Conservation (phyloP, 2,113 vertebrate species). For the Syngnathus floridae region DNA sequence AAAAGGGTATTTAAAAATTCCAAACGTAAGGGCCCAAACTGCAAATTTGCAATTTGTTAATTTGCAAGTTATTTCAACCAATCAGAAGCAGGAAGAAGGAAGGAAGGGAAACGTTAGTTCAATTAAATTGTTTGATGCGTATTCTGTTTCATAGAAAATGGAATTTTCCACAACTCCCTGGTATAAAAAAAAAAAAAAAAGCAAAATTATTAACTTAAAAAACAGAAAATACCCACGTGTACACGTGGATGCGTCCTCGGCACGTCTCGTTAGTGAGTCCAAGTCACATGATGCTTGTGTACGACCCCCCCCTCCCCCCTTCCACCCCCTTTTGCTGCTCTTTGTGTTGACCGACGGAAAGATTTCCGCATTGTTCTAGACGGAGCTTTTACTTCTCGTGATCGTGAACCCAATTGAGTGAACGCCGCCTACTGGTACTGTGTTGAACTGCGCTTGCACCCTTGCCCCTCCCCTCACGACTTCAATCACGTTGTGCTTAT, state of each 20-base stretch:
- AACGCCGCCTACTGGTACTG: conserved; percentile 58
- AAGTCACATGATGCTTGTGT: conserved; percentile 56
- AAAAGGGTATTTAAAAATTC: not conserved
- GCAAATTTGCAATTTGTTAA: no score
- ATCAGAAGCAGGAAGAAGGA: not conserved
- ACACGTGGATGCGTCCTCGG: conserved; percentile 38
- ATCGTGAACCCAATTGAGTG: conserved; percentile 63
- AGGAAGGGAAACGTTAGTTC: no score
- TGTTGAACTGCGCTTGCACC: conserved; percentile 57
- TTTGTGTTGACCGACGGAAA: conserved; percentile 62
- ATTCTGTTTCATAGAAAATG: no score
- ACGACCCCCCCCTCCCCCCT: conserved; percentile 29
- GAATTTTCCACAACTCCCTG: not conserved
- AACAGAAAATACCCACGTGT: conserved; percentile 9
- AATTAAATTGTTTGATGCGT: no score
- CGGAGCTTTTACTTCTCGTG: conserved; percentile 63
- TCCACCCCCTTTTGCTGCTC: conserved; percentile 13
- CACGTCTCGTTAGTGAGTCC: conserved; percentile 25
- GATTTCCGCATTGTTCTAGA: conserved; percentile 58
- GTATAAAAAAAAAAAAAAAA: not conserved
- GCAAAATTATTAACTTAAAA: not conserved
- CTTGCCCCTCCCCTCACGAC: conserved; percentile 9
- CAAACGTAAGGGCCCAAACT: not conserved
- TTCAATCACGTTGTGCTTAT: not conserved
- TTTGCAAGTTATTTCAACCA: not conserved